Evolutionary conservation across 1,140 invertebrate species (phyloP).

Genomic region (Pseudomyrmex concolor): DNA sequence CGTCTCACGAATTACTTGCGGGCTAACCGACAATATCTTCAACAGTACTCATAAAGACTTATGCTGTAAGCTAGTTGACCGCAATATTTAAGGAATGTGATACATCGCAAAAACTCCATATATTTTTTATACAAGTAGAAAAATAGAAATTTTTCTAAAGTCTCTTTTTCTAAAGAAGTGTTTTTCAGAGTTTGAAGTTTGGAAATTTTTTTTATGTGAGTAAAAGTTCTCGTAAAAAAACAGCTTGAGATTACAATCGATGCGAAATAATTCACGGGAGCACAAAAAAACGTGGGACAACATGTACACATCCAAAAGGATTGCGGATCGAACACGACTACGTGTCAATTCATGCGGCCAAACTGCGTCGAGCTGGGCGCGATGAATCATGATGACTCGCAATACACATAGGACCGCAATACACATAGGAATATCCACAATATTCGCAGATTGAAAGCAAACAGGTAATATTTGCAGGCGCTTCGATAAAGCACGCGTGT

Average conservation of each 20-base stretch:
- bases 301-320: not conserved
- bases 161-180: no score
- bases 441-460: constrained; percentile 71
- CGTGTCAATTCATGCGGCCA: constrained; percentile 43
- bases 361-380: constrained; percentile 26
- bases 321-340: constrained; percentile 39
- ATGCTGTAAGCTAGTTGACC: no score
- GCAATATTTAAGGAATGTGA: not conserved
- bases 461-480: constrained; percentile 63
- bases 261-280: not conserved
- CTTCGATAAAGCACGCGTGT: constrained; percentile 56
- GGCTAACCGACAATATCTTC: not conserved
- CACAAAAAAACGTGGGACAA: not conserved
- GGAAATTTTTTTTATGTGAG: no score
- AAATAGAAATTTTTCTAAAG: not conserved
- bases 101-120: not conserved
- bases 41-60: not conserved
- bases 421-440: constrained; percentile 37
- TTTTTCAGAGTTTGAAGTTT: no score
- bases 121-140: not conserved
- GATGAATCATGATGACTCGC: constrained; percentile 49
- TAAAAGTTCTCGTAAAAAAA: no score
- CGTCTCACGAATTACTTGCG: constrained; percentile 1
- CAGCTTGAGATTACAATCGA: not conserved
- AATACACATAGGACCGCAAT: constrained; percentile 2